phyloP scores from a whole-genome alignment of 1,140 invertebrate species.

The Panonychus citri region DNA sequence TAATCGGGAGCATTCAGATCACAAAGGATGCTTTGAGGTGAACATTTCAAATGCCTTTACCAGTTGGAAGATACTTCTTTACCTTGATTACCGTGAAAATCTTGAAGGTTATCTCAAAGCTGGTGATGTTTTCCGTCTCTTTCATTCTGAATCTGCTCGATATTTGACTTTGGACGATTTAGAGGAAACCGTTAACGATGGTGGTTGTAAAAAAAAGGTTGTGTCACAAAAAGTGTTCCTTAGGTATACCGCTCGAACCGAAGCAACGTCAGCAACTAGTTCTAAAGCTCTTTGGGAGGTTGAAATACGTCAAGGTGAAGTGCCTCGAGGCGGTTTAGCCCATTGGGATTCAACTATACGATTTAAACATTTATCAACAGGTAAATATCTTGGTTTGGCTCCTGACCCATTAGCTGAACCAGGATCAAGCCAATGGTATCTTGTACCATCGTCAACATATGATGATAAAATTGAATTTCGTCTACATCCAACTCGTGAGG shows the following conservation, averaged over 20 bases:
- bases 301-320: slow-evolving; percentile 89
- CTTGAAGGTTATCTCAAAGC: slow-evolving; percentile 85
- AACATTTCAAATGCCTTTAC: slow-evolving; percentile 82
- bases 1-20: slow-evolving; percentile 64
- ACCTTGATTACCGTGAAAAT: slow-evolving; percentile 89
- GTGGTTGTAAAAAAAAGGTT: too few species aligned
- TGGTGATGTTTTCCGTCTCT: slow-evolving; percentile 90
- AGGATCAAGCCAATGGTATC: slow-evolving; percentile 60
- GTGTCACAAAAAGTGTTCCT: slow-evolving; percentile 40
- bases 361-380: slow-evolving; percentile 96
- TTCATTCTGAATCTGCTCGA: slow-evolving; percentile 97
- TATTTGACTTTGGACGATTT: slow-evolving; percentile 98
- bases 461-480: slow-evolving; percentile 88
- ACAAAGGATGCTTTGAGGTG: slow-evolving; percentile 87
- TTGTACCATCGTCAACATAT: slow-evolving; percentile 58
- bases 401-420: slow-evolving; percentile 21
- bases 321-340: slow-evolving; percentile 75
- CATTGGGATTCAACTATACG: slow-evolving; percentile 94
- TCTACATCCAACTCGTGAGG: slow-evolving; percentile 78
- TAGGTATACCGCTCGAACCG: slow-evolving; percentile 48
- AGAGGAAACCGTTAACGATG: slow-evolving; percentile 36
- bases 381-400: slow-evolving; percentile 67
- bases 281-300: slow-evolving; percentile 99
- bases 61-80: slow-evolving; percentile 91
- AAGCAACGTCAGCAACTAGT: slow-evolving; percentile 88